These are phyloP conservation scores for Galerucella nymphaeae DNA, from an alignment of 2,888 invertebrate genomes.

Conservation along the genomic window DNA sequence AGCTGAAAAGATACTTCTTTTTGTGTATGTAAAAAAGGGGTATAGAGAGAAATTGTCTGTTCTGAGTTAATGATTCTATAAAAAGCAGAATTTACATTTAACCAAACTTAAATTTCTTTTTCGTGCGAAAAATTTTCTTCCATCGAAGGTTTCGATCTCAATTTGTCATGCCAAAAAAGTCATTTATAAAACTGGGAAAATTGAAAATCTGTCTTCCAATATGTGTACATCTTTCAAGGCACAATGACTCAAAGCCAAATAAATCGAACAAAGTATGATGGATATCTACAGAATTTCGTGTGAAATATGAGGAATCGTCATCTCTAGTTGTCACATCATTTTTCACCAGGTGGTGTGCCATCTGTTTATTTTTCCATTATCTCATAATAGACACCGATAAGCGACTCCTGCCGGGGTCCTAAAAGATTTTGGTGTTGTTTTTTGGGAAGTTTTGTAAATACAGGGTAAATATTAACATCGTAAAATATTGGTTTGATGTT, in stretches of 20 bases:
- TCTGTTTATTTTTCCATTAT: slow-evolving; percentile 20
- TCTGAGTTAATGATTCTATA: neutral
- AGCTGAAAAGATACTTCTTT: neutral
- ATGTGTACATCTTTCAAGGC: slow-evolving; percentile 25
- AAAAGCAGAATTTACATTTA: neutral
- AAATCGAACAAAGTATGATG: slow-evolving; percentile 39
- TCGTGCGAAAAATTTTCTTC: neutral
- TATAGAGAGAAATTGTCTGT: neutral
- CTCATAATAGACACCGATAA: slow-evolving; percentile 11
- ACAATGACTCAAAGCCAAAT: slow-evolving; percentile 22
- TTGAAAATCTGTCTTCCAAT: slow-evolving; percentile 33
- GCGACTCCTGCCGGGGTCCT: neutral
- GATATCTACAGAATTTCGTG: slow-evolving; percentile 30
- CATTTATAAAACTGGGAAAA: slow-evolving; percentile 23
- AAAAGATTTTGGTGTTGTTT: neutral
- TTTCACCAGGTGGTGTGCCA: slow-evolving; percentile 18
- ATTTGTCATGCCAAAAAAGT: slow-evolving; percentile 25
- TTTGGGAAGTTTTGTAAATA: no score
- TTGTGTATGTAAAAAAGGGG: neutral
- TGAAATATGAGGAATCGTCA: slow-evolving; percentile 32
- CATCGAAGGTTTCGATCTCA: slow-evolving; percentile 3
- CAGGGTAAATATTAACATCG: no score
- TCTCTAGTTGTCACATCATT: slow-evolving; percentile 23
- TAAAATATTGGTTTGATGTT: no score
- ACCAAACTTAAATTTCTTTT: neutral